Base-by-base conservation (phyloP, 1,140 invertebrate genomes). In the Drosophila takahashii region DNA sequence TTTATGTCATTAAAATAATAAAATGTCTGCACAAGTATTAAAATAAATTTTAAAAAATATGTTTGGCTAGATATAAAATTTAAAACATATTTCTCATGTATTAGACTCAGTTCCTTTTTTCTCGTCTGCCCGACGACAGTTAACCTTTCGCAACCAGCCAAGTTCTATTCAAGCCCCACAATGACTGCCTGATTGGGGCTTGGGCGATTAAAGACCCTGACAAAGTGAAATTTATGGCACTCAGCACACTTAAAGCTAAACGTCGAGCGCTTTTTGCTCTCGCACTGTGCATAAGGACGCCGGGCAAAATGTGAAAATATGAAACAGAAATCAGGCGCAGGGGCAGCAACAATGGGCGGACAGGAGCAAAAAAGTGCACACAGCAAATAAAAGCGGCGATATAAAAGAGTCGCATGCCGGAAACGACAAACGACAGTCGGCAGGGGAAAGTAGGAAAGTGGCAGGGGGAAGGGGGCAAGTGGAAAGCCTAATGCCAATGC, bases 361-460 rank as follows among this genome's bases (percentile, higher is more conserved):
- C 59, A 58, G 59, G 26, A 39, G 9, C 32, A 37, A 32, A 41
- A 62, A 53, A 57, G 51, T 74, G 70, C 67, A 66, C 37, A 61
- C 26, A 44, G 73, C 51, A 62, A 62, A 70, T 52, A 60, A 79
- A 78, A 83, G 69, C 48, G 26, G 58, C 45, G 32, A 27, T 41
- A 67, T 56, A 81, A 81, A 81, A 85, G 62, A 85, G 73, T 81
- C 81, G 67, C 61, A 87, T 69, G 74, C 74, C 83, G 83, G 78
- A 87, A 85, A 87, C 58, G 58, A 39, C 83, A 87, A 87, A 60
- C 65, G 75, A 70, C 57, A 58, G 59, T 18, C 42, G 50, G 9
- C 3, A 27, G 26, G 13, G 44, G 18, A 22, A 41, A 32, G 58
- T 22, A 9, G 44, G 42, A 44, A 44, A 22, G 37, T 5, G 62